Evolutionary conservation across 2,888 invertebrate species (phyloP), one percentile per base, ranked within the genome.

Genomic region (Phalangium opilio): DNA sequence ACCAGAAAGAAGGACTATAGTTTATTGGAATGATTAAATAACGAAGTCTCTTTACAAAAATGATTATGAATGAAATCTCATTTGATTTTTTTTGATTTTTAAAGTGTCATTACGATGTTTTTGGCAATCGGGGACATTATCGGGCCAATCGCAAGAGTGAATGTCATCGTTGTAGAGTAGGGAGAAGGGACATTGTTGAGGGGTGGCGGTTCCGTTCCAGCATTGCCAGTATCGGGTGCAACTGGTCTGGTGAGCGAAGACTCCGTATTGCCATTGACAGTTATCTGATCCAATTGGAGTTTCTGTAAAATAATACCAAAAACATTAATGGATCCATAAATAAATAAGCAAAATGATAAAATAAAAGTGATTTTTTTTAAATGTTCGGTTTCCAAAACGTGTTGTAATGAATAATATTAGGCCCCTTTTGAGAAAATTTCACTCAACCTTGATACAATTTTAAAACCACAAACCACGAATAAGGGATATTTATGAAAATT

Each of bases 151-250:
- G 65, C 87, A 87, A 42, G 85, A 83, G 65, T 86, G 83, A 0
- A 85, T 81, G 60, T 80, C 76, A 68, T 87, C 87, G 63, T 87
- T 87, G 73, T 87, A 89, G 27, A 87, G 73, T 40, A 89, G 75
- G 1, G 87, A 87, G 19, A 86, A 87, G 61, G 86, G 86, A 67
- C 87, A 89, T 43, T 86, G 77, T 65, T 87, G 87, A 63, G 87
- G 86, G 0, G 85, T 85, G n/a, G 86, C 81, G 0, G 87, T 87
- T 17, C 86, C 86, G 67, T 87, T 87, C 87, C 87, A 89, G 66
- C 87, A 87, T 1, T 87, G 87, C 87, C 87, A 87, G 66, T 87
- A 87, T 43, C 87, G 73, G 3, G 87, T 89, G 70, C 87, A 87
- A 1, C 85, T 85, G 1, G 86, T 86, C 71, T 87, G 86, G 66